Evolutionary conservation across 37 sponge, comb jelly and placozoan species (phyloP), one percentile per base, ranked within the genome.

Genomic region (Lycopodina hypogea): DNA sequence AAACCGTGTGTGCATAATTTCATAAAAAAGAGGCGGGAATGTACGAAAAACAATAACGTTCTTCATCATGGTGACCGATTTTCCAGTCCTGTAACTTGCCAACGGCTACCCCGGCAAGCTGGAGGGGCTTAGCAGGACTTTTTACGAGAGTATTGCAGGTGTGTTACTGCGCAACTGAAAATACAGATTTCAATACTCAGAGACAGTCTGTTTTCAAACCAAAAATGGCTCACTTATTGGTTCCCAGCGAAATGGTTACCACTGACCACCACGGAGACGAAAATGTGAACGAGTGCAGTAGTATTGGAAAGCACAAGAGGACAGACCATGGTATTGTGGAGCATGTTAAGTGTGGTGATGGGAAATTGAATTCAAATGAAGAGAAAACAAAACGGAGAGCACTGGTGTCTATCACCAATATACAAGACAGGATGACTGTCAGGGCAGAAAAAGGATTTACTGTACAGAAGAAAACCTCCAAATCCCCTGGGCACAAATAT

Each of bases 321-420:
- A 64, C 24, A 8, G 24, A 39, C 45, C 59, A 15, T 48, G 82
- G 63, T 21, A 51, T 35, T 37, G 78, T 48, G 21, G n/a, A 4
- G 22, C 36, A 22, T 6, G 32, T 28, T 56, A 53, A 2, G 19
- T 67, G 38, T 36, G 7, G 38, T 30, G 71, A 23, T 21, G 29
- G 29, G 7, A 7, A 60, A 28, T 4, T 60, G 8, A 8, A 52
- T 3, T 2, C 68, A 17, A 19, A 26, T 15, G 45, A 21, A 30
- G 65, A 74, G 3, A 41, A 8, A 19, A 68, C n/a, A 57, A 83
- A 83, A 75, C 34, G 83, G 34, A 33, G 59, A 23, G 83, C 83
- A 63, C 76, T 83, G 41, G 76, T 68, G 42, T 68, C 76, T 14
- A 64, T 83, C 23, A 65, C 83, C 40, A 83, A 83, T 58, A 74